A percentile compares a stretch with the other conserved stretches of the same genome.
These are phyloP conservation scores for Syngnathus floridae DNA, from an alignment of 2,113 vertebrate species.

Conservation along the genomic window DNA sequence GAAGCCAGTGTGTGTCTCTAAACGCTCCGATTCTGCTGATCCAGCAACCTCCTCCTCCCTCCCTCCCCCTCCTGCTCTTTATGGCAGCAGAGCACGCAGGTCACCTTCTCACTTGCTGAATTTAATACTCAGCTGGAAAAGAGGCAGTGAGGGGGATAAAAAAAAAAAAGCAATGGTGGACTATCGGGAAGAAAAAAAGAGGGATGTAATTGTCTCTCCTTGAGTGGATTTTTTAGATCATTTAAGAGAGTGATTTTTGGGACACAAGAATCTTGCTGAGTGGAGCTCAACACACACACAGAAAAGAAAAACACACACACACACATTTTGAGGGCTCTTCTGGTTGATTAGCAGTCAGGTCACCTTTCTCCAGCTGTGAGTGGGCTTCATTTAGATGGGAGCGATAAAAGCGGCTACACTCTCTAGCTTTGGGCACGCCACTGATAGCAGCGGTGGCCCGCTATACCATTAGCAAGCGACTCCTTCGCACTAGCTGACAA, in stretches of 20 bases:
- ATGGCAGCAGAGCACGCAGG: conserved; percentile 68
- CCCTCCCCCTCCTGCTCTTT: conserved; percentile 50
- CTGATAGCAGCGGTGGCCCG: conserved; percentile 42
- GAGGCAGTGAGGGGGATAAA: conserved; percentile 16
- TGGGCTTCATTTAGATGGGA: conserved; percentile 59
- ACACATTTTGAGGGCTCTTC: conserved; percentile 28
- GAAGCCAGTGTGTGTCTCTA: conserved; percentile 53
- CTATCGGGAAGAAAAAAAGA: conserved; percentile 36
- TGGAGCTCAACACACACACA: conserved; percentile 22
- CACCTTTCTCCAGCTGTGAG: conserved; percentile 69
- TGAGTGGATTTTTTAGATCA: conserved; percentile 52
- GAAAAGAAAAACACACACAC: conserved; percentile 18
- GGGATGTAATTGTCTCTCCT: conserved; percentile 47
- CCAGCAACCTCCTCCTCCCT: conserved; percentile 62
- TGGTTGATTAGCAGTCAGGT: conserved; percentile 68
- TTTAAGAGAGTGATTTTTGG: conserved; percentile 47
- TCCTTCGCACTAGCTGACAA: conserved; percentile 19
- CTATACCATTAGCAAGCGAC: conserved; percentile 27
- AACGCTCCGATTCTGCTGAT: conserved; percentile 73
- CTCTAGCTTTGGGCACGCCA: conserved; percentile 48
- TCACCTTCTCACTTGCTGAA: conserved; percentile 75
- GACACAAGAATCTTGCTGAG: conserved; percentile 39
- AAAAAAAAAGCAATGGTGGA: conserved; percentile 33
- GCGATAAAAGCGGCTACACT: conserved; percentile 60
- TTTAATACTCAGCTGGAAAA: conserved; percentile 70